A percentile compares a stretch with the other conserved stretches of the same genome.
Evolutionary conservation across 2,888 invertebrate species (phyloP).

Genomic region (Xestia rhomboidea): DNA sequence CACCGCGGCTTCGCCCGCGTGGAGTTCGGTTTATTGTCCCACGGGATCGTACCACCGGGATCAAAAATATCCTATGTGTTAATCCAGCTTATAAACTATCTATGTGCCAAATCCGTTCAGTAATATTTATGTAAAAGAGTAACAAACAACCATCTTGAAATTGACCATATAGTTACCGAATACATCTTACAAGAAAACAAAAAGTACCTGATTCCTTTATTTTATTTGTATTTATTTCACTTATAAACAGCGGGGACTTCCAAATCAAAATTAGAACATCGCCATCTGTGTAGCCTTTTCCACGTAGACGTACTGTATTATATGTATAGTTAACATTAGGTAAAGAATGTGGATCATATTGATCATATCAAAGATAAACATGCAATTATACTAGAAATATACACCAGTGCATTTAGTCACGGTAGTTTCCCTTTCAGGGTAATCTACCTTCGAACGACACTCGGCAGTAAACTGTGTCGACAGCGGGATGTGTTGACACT

Average conservation of each 20-base stretch:
- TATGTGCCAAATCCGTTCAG: not conserved
- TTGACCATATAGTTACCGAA: not conserved
- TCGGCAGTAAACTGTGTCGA: conserved; percentile 11
- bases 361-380: conserved; percentile 1
- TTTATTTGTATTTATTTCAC: not conserved
- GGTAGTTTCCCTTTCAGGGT: conserved; percentile 18
- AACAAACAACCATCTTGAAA: not conserved
- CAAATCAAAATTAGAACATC: not conserved
- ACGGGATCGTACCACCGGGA: not conserved
- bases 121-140: not conserved
- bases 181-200: not conserved
- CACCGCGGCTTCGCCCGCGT: not conserved
- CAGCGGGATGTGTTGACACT: conserved; percentile 37
- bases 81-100: not conserved
- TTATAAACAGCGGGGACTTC: not conserved
- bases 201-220: not conserved
- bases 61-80: not conserved
- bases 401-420: conserved; percentile 27
- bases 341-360: not conserved
- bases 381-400: not conserved
- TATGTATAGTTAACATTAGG: not conserved
- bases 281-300: not conserved
- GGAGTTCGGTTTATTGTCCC: not conserved
- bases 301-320: not conserved
- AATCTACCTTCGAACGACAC: conserved; percentile 8